These are phyloP conservation scores for Stramonita haemastoma DNA, from an alignment of 2,888 invertebrate genomes.

Conservation along the genomic window DNA sequence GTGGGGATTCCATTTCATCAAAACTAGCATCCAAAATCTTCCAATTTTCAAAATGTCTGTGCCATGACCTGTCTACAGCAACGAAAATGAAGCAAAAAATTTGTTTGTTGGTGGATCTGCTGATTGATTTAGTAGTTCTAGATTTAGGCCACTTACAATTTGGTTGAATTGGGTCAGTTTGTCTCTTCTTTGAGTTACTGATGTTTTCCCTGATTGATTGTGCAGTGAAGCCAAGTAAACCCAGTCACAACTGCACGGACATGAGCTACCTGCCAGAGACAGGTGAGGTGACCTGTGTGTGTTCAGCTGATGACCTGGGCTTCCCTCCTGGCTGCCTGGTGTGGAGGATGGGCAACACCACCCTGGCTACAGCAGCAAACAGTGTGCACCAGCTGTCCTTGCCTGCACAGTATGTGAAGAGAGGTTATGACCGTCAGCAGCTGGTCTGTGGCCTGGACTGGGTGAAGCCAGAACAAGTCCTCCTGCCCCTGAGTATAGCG, in stretches of 20 bases:
- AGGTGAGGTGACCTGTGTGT: not conserved
- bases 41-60: too few relatives aligned
- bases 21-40: too few relatives aligned
- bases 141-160: too few relatives aligned
- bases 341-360: slow-evolving; percentile 6
- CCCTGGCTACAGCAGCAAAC: slow-evolving; percentile 10
- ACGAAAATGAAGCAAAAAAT: too few relatives aligned
- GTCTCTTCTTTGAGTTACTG: too few relatives aligned
- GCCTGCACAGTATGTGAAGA: not conserved
- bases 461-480: not conserved
- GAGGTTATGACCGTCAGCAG: not conserved
- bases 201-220: too few relatives aligned
- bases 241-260: not conserved
- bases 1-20: too few relatives aligned
- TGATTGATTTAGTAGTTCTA: too few relatives aligned
- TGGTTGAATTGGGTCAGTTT: too few relatives aligned
- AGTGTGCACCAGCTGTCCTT: not conserved
- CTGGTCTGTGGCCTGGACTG: slow-evolving; percentile 32
- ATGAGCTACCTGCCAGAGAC: slow-evolving; percentile 3
- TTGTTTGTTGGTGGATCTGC: too few relatives aligned
- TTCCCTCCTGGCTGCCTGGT: slow-evolving; percentile 25
- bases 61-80: too few relatives aligned
- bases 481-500: not conserved
- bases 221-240: not conserved
- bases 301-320: not conserved